A percentile compares a stretch with the other conserved stretches of the same genome.
phyloP scores from a whole-genome alignment of 2,888 invertebrate species.

The Clistopyga incitator region DNA sequence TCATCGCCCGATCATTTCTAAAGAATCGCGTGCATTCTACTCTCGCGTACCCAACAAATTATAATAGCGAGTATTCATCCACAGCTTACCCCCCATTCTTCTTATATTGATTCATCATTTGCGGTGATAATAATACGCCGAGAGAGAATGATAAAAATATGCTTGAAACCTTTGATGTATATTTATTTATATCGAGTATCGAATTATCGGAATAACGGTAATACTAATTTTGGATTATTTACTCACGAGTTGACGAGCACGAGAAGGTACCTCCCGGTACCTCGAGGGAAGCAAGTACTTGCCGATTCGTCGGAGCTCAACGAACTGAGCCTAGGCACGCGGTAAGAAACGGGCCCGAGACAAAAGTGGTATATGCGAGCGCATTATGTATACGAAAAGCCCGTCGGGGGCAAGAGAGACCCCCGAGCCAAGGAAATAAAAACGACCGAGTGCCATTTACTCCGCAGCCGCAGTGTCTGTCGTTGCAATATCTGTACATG shows the following conservation, averaged over 20 bases:
- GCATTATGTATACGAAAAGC: conserved; percentile 28
- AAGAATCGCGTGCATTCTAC: conserved; percentile 5
- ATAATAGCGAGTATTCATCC: neutral
- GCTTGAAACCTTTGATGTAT: too few relatives aligned
- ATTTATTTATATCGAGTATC: neutral
- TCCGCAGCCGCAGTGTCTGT: neutral
- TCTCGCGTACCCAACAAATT: neutral
- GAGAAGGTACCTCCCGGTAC: conserved; percentile 9
- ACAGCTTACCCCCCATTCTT: neutral
- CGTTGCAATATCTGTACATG: neutral
- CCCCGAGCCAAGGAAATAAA: conserved; percentile 23
- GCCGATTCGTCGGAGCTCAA: conserved; percentile 53
- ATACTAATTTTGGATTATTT: conserved; percentile 1
- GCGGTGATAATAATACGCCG: neutral
- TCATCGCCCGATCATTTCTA: neutral
- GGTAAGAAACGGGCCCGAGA: conserved; percentile 35
- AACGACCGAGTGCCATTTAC: conserved; percentile 21
- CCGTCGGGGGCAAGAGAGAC: neutral
- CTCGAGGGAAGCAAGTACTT: conserved; percentile 35
- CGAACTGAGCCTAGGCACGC: conserved; percentile 45
- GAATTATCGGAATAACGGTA: neutral
- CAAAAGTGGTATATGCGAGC: conserved; percentile 9
- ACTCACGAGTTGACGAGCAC: conserved; percentile 5
- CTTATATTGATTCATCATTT: neutral
- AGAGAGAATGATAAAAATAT: too few relatives aligned